Base-by-base conservation (phyloP, 2,797 vertebrate genomes). In the Chelon labrosus region DNA sequence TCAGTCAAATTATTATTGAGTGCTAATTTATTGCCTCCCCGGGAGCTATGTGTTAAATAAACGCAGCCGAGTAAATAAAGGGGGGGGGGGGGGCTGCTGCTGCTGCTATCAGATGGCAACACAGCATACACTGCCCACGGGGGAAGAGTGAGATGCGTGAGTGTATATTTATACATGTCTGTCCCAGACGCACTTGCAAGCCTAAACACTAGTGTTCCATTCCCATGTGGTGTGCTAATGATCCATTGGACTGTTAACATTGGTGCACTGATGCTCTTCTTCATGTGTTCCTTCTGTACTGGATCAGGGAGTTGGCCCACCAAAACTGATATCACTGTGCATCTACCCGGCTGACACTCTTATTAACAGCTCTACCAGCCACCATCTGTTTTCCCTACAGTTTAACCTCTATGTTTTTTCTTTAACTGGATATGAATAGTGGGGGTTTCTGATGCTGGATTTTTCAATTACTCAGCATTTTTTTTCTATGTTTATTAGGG, bases 41-140 rank as follows among this genome's bases (percentile, higher is more conserved):
- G 75, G 85, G 82, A 93, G 92, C 89, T 90, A 85, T 87, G 89
- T 93, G 92, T 92, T 93, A 94, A 94, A 91, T 94, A 92, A 93
- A 93, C 74, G 73, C 67, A 83, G 79, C 55, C 22, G 77, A 86
- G 89, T 92, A 91, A 91, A 90, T 88, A 91, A 81, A 88, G 79
- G 65, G 81, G 59, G 66, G 69, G 62, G 59, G 57, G 58, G 22
- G 2, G 1, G 22, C 3, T 22, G 22, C 88, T 86, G 83, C 79
- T 56, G 82, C 84, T 74, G 62, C 83, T 87, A 88, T 93, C 86
- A 85, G 85, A 89, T 90, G 82, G 88, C 69, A 82, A 64, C 81
- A 72, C 74, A 61, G 77, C 69, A 27, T 77, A 77, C 75, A 38
- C 77, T 77, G 69, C 80, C 85, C 83, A 84, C 81, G 17, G 80